phyloP scores from a whole-genome alignment of 2,888 invertebrate species.

The Colletes collaris region DNA sequence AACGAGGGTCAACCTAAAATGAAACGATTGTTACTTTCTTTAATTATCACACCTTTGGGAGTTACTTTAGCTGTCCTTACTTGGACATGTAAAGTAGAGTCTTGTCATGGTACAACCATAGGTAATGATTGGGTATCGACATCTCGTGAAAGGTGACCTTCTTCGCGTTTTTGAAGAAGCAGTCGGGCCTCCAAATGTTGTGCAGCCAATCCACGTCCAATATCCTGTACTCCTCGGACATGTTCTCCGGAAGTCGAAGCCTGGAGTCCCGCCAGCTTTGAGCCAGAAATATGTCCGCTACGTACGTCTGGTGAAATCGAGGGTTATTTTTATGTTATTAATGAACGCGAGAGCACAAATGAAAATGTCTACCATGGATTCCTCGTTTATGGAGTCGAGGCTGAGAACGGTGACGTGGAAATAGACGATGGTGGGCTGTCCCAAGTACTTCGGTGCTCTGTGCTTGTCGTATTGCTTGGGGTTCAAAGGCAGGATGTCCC shows the following conservation, averaged over 20 bases:
- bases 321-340: too few species aligned
- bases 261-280: constrained; percentile 97
- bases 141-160: constrained; percentile 96
- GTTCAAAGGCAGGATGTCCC: constrained; percentile 92
- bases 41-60: background rate
- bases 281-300: constrained; percentile 95
- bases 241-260: constrained; percentile 94
- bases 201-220: constrained; percentile 95
- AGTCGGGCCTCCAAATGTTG: constrained; percentile 96
- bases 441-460: constrained; percentile 92
- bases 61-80: constrained; percentile 84
- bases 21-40: background rate
- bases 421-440: constrained; percentile 94
- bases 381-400: constrained; percentile 97
- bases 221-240: constrained; percentile 96
- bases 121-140: constrained; percentile 96
- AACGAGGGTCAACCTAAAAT: constrained; percentile 91
- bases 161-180: constrained; percentile 97
- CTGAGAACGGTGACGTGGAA: constrained; percentile 96
- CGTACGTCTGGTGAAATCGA: constrained; percentile 89
- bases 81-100: constrained; percentile 96
- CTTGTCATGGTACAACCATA: constrained; percentile 96
- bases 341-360: too few species aligned
- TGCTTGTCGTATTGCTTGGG: constrained; percentile 95
- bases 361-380: constrained; percentile 90